Base-by-base conservation (phyloP, 2,888 invertebrate genomes). In the Minunthozetes semirufus region DNA sequence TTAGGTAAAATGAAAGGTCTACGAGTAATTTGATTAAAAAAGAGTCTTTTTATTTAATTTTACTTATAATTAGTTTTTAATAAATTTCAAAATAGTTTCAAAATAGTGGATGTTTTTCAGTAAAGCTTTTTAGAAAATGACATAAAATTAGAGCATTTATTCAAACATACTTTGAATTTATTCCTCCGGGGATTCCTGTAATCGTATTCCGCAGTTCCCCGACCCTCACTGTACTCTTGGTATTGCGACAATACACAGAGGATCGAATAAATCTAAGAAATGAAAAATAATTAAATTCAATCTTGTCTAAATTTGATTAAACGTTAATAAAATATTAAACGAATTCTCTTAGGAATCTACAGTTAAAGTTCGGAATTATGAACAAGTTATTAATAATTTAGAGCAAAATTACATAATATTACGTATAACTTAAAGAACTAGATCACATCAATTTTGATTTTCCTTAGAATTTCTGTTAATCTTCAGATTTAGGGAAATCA, bases 161-260 rank as follows among this genome's bases (percentile, higher is more conserved):
- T n/a, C n/a, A n/a, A 22, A 19, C 56, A 29, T 61, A 61, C 61
- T 61, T 61, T 27, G 8, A 61, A 33, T 61, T 27, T 61, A 61
- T 61, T 61, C 13, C 29, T 61, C 33, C 61, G 19, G 8, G 27
- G 61, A 61, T 61, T 61, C 33, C 22, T 61, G n/a, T n/a, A 61
- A 19, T 61, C 29, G 29, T 61, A 61, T 61, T 61, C 61, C 27
- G 61, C 61, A 4, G 61, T 61, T 61, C 61, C 61, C 11, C 61
- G 61, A 61, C 61, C 61, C 22, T 27, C 61, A 61, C 61, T 27
- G 33, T 61, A 61, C 9, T 61, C 29, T 25, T 33, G 61, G 27
- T 61, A 61, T 61, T 61, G 61, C 13, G 61, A 29, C 27, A 61
- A 61, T 8, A 61, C 61, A n/a, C 61, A 61, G 2, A 61, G 15